Conservation (phyloP, 92 coral and sea anemone species). For the Zoanthus sansibaricus region DNA sequence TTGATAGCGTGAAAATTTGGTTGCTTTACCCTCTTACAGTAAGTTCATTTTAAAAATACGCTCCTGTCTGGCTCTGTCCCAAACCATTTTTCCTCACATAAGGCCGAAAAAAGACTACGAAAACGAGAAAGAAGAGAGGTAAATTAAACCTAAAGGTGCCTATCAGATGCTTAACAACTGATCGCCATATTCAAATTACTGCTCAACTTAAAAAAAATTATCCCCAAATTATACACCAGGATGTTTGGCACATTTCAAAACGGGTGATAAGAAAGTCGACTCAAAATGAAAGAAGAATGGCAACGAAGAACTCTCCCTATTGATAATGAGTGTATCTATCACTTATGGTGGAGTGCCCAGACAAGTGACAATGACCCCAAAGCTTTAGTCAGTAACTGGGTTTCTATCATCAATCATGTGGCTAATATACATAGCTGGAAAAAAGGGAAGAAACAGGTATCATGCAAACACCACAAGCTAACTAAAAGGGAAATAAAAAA, state of each 20-base stretch:
- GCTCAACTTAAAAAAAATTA: neutral
- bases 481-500: neutral
- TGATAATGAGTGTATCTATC: neutral
- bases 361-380: too few species aligned
- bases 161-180: slow-evolving; percentile 9
- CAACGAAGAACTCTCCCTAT: neutral
- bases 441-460: neutral
- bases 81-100: slow-evolving; percentile 39
- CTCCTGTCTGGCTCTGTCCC: slow-evolving; percentile 39
- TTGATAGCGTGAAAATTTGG: neutral
- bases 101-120: neutral
- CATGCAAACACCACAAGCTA: slow-evolving; percentile 27
- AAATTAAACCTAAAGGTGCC: neutral
- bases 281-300: neutral
- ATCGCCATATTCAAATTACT: slow-evolving; percentile 17
- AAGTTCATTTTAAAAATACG: neutral
- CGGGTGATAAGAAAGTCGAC: slow-evolving; percentile 22
- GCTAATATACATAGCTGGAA: neutral
- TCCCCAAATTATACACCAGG: neutral
- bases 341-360: too few species aligned
- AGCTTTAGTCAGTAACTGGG: neutral
- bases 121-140: neutral
- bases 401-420: neutral
- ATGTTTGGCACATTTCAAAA: neutral
- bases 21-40: neutral